phyloP scores from a whole-genome alignment of 2,797 vertebrate genomes.

The Bradypodion pumilum region DNA sequence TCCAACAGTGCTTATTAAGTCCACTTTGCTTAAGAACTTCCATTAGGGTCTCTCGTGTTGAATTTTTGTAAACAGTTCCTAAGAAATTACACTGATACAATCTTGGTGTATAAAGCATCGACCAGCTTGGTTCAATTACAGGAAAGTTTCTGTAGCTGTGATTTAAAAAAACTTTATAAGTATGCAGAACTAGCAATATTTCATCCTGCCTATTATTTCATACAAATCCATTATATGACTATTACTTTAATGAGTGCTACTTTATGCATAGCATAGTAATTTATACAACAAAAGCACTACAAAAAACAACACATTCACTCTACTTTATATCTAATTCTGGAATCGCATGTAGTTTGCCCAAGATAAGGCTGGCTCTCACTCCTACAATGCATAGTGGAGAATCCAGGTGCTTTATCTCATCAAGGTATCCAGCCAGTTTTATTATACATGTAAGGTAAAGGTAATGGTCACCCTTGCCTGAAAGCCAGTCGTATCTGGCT shows the following conservation, averaged over 20 bases:
- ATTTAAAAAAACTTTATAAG: conserved; percentile 35
- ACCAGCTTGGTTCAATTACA: conserved; percentile 84
- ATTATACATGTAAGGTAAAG: too few relatives aligned
- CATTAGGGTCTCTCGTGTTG: conserved; percentile 89
- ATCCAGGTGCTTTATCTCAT: too few relatives aligned
- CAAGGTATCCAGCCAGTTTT: too few relatives aligned
- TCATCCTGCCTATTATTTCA: neutral
- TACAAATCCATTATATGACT: too few relatives aligned
- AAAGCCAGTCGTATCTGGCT: too few relatives aligned
- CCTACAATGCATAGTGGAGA: too few relatives aligned
- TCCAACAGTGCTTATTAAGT: conserved; percentile 87
- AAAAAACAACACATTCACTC: neutral
- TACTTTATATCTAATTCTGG: conserved; percentile 9
- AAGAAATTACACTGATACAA: conserved; percentile 94
- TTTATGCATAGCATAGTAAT: neutral
- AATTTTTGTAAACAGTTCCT: conserved; percentile 95
- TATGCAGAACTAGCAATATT: neutral
- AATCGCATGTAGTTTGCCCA: too few relatives aligned
- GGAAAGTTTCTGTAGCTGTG: conserved; percentile 94
- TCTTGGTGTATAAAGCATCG: conserved; percentile 87
- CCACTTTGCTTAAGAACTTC: conserved; percentile 83
- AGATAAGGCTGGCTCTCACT: too few relatives aligned
- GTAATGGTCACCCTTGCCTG: too few relatives aligned
- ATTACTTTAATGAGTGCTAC: neutral
- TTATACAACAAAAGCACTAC: conserved; percentile 1